A percentile compares a stretch with the other conserved stretches of the same genome.
Conservation (phyloP, 2,113 vertebrate species). For the Laterallus jamaicensis region DNA sequence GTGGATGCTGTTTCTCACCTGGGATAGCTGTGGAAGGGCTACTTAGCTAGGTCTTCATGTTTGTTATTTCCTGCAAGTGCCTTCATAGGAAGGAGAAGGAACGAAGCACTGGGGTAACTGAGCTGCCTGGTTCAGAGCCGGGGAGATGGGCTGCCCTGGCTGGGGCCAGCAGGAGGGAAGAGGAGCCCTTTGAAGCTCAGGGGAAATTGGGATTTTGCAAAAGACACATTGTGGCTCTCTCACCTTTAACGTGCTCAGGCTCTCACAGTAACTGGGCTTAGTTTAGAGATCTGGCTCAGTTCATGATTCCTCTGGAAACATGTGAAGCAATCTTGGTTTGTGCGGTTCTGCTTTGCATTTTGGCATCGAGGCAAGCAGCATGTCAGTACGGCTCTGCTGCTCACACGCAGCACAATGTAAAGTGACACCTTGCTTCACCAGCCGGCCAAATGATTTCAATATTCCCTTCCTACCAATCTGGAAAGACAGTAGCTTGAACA, state of each 20-base stretch:
- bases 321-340: background rate
- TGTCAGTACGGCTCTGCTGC: background rate
- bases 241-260: background rate
- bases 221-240: background rate
- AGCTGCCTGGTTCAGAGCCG: background rate
- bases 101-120: background rate
- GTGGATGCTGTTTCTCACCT: background rate
- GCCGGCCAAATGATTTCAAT: background rate
- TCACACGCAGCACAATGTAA: rapidly evolving
- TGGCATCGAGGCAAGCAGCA: background rate
- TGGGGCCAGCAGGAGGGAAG: background rate
- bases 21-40: background rate
- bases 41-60: background rate
- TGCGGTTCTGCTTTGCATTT: background rate
- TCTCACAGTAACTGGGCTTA: background rate
- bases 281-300: background rate
- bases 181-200: background rate
- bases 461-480: background rate
- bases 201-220: background rate
- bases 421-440: background rate
- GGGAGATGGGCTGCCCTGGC: background rate
- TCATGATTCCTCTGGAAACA: background rate
- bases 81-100: background rate
- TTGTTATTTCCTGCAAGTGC: background rate
- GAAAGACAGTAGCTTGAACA: background rate